A percentile compares a stretch with the other conserved stretches of the same genome.
phyloP scores from a whole-genome alignment of 2,113 vertebrate genomes.

The Micronycteris hirsuta region DNA sequence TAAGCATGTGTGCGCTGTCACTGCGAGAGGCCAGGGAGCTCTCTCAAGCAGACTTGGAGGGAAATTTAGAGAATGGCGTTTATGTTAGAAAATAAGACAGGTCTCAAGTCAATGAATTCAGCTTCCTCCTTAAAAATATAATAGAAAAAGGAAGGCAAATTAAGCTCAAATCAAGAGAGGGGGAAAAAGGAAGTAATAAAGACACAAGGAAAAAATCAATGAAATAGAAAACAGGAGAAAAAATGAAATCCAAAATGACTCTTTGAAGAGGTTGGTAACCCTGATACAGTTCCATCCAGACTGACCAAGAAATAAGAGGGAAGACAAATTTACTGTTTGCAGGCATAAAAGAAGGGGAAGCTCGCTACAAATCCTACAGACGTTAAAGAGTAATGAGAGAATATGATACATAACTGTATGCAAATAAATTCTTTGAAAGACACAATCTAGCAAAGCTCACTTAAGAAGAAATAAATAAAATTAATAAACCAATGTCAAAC shows the following conservation, averaged over 20 bases:
- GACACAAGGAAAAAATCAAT: background rate
- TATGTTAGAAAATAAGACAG: background rate
- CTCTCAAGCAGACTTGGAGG: background rate
- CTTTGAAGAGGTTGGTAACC: background rate
- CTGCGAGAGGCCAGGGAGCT: no score
- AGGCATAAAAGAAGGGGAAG: background rate
- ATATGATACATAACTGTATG: background rate
- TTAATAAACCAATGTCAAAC: background rate
- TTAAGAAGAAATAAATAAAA: background rate
- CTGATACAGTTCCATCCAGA: background rate
- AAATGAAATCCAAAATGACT: background rate
- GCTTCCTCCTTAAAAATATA: background rate
- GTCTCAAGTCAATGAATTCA: background rate
- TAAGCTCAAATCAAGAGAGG: background rate
- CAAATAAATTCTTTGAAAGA: background rate
- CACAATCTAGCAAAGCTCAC: background rate
- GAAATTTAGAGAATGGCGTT: background rate
- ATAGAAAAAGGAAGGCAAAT: background rate
- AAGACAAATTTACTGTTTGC: background rate
- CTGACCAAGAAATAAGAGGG: background rate
- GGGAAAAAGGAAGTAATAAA: background rate
- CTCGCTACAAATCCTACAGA: no score
- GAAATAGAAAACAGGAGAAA: background rate
- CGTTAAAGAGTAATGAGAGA: no score
- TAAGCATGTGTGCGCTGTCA: no score